These are phyloP conservation scores for Venturia canescens DNA, from an alignment of 1,140 invertebrate species.

Conservation along the genomic window DNA sequence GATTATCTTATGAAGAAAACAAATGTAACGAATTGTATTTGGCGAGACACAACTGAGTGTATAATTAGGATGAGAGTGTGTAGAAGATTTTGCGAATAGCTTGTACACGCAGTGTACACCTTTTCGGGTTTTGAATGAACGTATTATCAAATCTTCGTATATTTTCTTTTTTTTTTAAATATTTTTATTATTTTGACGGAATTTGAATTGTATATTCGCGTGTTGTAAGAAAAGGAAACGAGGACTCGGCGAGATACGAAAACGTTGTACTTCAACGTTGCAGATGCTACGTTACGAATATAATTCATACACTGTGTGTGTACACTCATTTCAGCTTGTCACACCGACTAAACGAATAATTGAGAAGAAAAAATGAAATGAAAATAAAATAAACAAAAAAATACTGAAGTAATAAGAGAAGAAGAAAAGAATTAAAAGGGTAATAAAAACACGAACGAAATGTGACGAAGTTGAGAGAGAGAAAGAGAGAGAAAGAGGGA, in stretches of 20 bases:
- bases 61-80: background rate
- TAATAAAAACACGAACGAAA: conserved; percentile 26
- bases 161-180: conserved; percentile 18
- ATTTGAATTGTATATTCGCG: background rate
- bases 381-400: conserved; percentile 37
- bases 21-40: conserved; percentile 8
- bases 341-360: conserved; percentile 35
- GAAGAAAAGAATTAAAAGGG: conserved; percentile 24
- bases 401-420: too few species aligned
- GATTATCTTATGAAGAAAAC: conserved; percentile 4
- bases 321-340: conserved; percentile 52
- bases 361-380: conserved; percentile 35
- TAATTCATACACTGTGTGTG: conserved; percentile 27
- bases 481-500: too few species aligned
- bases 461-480: conserved; percentile 41
- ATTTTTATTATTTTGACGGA: background rate
- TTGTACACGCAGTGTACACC: conserved; percentile 45
- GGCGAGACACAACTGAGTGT: too few species aligned
- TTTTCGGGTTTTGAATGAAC: conserved; percentile 43
- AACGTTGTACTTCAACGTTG: conserved; percentile 5
- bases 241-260: background rate
- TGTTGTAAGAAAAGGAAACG: background rate
- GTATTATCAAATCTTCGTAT: conserved; percentile 24
- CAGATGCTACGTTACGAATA: conserved; percentile 9
- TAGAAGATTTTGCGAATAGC: conserved; percentile 17